Base-by-base conservation (phyloP, 1,140 invertebrate species). In the Eumeta japonica region DNA sequence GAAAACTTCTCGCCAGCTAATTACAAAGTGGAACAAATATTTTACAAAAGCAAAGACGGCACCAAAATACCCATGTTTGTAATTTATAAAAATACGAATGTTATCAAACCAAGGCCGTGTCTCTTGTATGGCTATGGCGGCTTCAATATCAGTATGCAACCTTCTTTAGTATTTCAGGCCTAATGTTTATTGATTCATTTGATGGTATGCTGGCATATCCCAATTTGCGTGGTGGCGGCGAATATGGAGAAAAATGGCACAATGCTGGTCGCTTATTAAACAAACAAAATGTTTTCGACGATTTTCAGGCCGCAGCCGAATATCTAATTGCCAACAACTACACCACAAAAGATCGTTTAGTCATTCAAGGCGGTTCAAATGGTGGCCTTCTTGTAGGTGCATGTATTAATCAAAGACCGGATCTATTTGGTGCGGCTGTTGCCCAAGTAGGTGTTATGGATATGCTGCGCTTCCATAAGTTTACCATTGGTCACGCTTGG, bases 181-280 rank as follows among this genome's bases (percentile, higher is more conserved):
- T 24, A 5, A n/a, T 24, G 5, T 24, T 24, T n/a, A 24, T 24
- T 5, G 5, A 24, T 5, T n/a, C 5, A 5, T 24, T 24, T 24
- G n/a, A 24, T 24, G 20, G 20, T 5, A n/a, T 24, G 5, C 5
- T 24, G 5, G 20, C 20, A 5, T 7, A 7, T 24, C 20, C 20
- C n/a, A 24, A 24, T n/a, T 7, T 24, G n/a, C 20, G 20, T 7
- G 20, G 20, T 24, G 20, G 20, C 5, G 20, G 92, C 3, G 94
- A 97, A 74, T 97, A 96, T 66, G 94, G 94, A 12, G 88, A 94
- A 61, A 84, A 82, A 36, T 97, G 94, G 94, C 92, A 97, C 58
- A 88, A 95, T 60, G 85, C 63, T 7, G 94, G 94, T 10, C 81
- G 88, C 30, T 77, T 91, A 28, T 76, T 83, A 0, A 93, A 94